These are phyloP conservation scores for Hyalella azteca DNA, from an alignment of 2,888 invertebrate genomes.

Conservation along the genomic window DNA sequence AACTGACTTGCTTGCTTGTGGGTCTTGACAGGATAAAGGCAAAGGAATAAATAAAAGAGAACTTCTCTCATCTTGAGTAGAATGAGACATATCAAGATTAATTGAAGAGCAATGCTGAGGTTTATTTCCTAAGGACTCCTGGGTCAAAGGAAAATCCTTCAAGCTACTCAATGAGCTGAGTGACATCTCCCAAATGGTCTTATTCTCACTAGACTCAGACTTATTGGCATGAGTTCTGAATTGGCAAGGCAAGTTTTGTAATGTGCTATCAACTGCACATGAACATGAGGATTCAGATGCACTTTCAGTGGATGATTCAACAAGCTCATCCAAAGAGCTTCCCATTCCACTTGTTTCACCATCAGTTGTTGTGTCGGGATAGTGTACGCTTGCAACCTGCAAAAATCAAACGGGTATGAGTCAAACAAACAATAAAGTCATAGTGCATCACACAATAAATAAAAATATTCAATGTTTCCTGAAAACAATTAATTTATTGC, in stretches of 20 bases:
- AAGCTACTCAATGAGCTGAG: too few relatives aligned
- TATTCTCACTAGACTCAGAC: too few relatives aligned
- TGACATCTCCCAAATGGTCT: too few relatives aligned
- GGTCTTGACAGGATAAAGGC: neutral
- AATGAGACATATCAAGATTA: slow-evolving; percentile 6
- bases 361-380: slow-evolving; percentile 45
- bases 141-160: too few relatives aligned
- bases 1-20: neutral
- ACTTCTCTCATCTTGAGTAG: neutral
- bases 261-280: neutral
- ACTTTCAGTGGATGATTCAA: slow-evolving; percentile 56
- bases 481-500: too few relatives aligned
- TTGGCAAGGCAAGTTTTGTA: slow-evolving; percentile 22
- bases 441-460: too few relatives aligned
- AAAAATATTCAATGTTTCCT: too few relatives aligned
- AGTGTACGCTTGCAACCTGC: neutral
- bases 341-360: slow-evolving; percentile 58
- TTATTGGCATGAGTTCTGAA: too few relatives aligned
- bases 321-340: slow-evolving; percentile 55
- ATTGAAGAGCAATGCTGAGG: neutral
- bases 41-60: neutral
- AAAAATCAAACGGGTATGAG: neutral
- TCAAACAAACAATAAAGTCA: too few relatives aligned
- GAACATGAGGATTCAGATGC: slow-evolving; percentile 52
- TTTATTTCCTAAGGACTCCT: too few relatives aligned